Base-by-base conservation (phyloP, 2,797 vertebrate genomes). In the Sus cebifrons region DNA sequence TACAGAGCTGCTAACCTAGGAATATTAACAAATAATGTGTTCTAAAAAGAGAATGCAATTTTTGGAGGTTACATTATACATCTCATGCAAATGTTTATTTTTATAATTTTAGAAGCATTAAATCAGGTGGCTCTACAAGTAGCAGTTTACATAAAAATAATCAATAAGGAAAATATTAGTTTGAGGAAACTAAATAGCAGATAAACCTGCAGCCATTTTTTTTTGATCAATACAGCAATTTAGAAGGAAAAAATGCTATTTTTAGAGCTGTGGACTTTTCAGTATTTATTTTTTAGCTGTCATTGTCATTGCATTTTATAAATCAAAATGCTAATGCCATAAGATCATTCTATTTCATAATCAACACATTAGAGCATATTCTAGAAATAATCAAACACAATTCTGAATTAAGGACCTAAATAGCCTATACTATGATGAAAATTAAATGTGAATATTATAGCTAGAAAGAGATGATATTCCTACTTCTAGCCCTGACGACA, bases 41-140 rank as follows among this genome's bases (percentile, higher is more conserved):
- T 78, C 97, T 94, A 85, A 85, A 91, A 93, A 96, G 74, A 75
- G 44, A 96, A 95, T 86, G 81, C 95, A 97, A 52, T 93, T 75
- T 95, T 95, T 78, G 21, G 93, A 98, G 94, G 89, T 60, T 96
- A 92, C 67, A 32, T 96, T 90, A 97, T 93, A 96, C 96, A 97
- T 97, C 85, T 92, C 95, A 95, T 73, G 86, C 93, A 96, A 96
- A 97, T 93, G 90, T 98, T 98, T 99, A 98, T 98, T 98, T 99
- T 98, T 98, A 91, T 98, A 98, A 96, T 70, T 88, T 98, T 88
- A 97, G 96, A 97, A 93, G 88, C 94, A 96, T 60, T 75, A 92
- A 95, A 96, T 88, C 81, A 93, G 58, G 73, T 97, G 96, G 93
- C 94, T 97, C 1, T 89, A 93, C 23, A 78, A 77, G 5, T 85